Percentiles rank a stretch among this genome's conserved stretches.
phyloP scores from a whole-genome alignment of 2,797 vertebrate genomes.

The Parauchenoglanis punctatus region DNA sequence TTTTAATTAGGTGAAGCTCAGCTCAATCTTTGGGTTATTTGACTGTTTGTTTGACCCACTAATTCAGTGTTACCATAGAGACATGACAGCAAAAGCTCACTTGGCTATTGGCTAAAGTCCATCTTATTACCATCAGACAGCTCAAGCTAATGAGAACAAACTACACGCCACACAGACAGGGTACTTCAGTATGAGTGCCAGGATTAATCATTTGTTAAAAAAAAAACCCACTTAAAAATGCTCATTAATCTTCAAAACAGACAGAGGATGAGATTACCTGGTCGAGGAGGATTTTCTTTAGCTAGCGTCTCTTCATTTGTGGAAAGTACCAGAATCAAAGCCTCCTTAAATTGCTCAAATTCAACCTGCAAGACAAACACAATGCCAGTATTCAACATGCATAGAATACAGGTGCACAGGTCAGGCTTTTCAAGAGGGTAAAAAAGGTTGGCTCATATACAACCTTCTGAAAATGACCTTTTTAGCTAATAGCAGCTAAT shows the following conservation, averaged over 20 bases:
- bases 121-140: conserved; percentile 17
- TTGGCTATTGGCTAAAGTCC: not conserved
- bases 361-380: conserved; percentile 79
- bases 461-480: conserved; percentile 20
- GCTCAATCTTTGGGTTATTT: not conserved
- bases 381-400: conserved; percentile 2
- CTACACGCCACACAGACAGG: not conserved
- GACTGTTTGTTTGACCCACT: not conserved
- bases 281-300: conserved; percentile 74
- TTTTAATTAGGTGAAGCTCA: not conserved
- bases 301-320: conserved; percentile 68
- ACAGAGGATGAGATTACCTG: conserved; percentile 76
- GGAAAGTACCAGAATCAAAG: conserved; percentile 89
- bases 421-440: not conserved
- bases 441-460: not conserved
- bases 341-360: conserved; percentile 93
- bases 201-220: not conserved
- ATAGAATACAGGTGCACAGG: conserved; percentile 27
- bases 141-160: not conserved
- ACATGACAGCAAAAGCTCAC: conserved; percentile 12
- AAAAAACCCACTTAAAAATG: not conserved
- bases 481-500: conserved; percentile 25
- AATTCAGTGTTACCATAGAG: conserved; percentile 18
- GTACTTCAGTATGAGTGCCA: not conserved
- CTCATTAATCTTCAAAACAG: not conserved